Evolutionary conservation across 2,113 vertebrate genomes (phyloP).

Genomic region (Melanocharis versteri): DNA sequence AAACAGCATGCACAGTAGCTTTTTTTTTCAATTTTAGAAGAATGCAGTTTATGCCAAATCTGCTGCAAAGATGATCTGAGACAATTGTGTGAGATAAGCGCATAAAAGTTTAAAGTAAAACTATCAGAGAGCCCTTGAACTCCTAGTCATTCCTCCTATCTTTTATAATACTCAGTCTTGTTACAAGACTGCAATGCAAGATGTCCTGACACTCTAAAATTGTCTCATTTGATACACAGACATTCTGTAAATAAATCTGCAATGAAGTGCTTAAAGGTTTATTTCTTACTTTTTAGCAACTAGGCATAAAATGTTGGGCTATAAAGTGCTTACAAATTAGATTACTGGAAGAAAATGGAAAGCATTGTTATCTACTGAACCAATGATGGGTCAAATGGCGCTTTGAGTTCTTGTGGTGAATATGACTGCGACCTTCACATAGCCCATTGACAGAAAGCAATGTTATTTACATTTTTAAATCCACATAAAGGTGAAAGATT

Average conservation of each 20-base stretch:
- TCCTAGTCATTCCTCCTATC: not conserved
- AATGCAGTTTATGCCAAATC: not conserved
- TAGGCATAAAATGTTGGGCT: slow-evolving; percentile 66
- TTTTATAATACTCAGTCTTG: slow-evolving; percentile 9
- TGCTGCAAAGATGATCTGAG: not conserved
- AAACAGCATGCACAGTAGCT: not conserved
- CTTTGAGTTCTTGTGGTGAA: slow-evolving; percentile 63
- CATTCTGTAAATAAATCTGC: slow-evolving; percentile 72
- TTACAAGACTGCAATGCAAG: slow-evolving; percentile 43
- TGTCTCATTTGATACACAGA: slow-evolving; percentile 57
- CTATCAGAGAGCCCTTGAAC: not conserved
- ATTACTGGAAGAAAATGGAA: slow-evolving; percentile 69
- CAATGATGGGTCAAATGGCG: slow-evolving; percentile 72
- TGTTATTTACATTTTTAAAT: slow-evolving; percentile 81
- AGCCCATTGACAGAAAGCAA: slow-evolving; percentile 69
- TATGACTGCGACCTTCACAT: slow-evolving; percentile 70
- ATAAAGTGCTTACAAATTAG: slow-evolving; percentile 74
- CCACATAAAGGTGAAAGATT: slow-evolving; percentile 76
- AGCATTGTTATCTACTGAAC: slow-evolving; percentile 71
- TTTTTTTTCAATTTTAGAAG: not conserved
- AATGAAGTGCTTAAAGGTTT: slow-evolving; percentile 68
- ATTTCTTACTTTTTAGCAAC: slow-evolving; percentile 69
- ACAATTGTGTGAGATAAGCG: not conserved
- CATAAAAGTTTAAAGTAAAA: slow-evolving; percentile 11
- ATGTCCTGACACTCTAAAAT: slow-evolving; percentile 56